Base-by-base conservation (phyloP, 2,888 invertebrate species). In the Platycheirus albimanus region DNA sequence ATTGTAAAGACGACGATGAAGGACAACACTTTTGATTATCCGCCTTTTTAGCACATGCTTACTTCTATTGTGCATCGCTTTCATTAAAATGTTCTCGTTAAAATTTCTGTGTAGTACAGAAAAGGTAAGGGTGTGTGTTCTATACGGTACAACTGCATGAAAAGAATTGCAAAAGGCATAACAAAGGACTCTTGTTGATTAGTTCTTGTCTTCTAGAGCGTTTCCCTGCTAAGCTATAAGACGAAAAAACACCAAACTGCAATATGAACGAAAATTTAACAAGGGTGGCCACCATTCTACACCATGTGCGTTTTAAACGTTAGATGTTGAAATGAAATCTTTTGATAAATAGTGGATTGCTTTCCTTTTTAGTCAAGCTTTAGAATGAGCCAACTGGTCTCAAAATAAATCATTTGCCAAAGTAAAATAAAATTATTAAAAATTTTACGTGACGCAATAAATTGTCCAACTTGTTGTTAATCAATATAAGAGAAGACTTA, bases 1-100 rank as follows among this genome's bases (percentile, higher is more conserved):
- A 51, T 33, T 63, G 54, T 47, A 54, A 47, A 13, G 47, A 56
- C 51, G 79, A 80, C 64, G 51, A 80, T 70, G 81, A 81, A 77
- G 77, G 77, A 56, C 51, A 64, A 71, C 80, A 78, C 71, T 84
- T 78, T 80, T 85, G 85, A 86, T 86, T 86, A 86, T 86, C 85
- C 85, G 86, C 86, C 85, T 86, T 85, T 86, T 85, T 85, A 85
- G 85, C 86, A 86, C 86, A 86, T 85, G 86, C 85, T 86, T 85
- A 77, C 77, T 56, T 67, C 78, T 74, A 79, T 85, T 86, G 85
- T 85, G 24, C 6, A 61, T 66, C 71, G 81, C 75, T 85, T 85
- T 78, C 75, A 81, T 78, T 83, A 85, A 83, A 78, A 85, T 79
- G 81, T 83, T 83, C 79, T 85, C 78, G 83, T 85, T 85, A 85